A percentile compares a stretch with the other conserved stretches of the same genome.
phyloP scores from a whole-genome alignment of 2,797 vertebrate species.

The Hippoglossus hippoglossus region DNA sequence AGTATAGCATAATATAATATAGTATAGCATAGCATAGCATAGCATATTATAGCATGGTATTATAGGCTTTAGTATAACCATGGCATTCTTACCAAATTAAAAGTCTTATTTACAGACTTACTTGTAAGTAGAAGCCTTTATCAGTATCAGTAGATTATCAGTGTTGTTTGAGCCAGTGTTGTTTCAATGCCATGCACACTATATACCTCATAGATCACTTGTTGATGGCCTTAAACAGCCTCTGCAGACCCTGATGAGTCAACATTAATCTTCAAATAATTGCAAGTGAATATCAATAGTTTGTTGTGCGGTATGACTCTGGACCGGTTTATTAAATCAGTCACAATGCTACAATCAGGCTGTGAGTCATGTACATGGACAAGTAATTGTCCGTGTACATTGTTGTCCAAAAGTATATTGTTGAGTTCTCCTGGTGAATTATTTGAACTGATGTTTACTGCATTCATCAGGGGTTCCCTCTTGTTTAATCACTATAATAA shows the following conservation, averaged over 20 bases:
- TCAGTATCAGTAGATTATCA: background rate
- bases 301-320: background rate
- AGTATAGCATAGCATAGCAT: background rate
- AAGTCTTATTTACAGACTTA: background rate
- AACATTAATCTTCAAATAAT: slow-evolving; percentile 30
- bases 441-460: background rate
- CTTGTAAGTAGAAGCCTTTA: background rate
- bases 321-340: slow-evolving; percentile 2
- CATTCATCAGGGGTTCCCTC: background rate
- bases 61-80: background rate
- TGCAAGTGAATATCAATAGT: slow-evolving; percentile 31
- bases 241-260: slow-evolving; percentile 15
- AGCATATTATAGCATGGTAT: background rate
- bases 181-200: background rate
- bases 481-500: background rate
- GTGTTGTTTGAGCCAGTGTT: background rate
- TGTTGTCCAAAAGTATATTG: too few species aligned
- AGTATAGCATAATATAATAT: background rate
- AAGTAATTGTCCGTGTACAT: too few species aligned
- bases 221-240: background rate
- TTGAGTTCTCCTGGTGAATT: background rate
- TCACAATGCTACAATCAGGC: background rate
- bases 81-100: too few species aligned
- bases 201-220: slow-evolving; percentile 2
- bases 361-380: slow-evolving; percentile 1